Evolutionary conservation across 2,113 vertebrate species (phyloP).

Genomic region (Lophotis ruficrista): DNA sequence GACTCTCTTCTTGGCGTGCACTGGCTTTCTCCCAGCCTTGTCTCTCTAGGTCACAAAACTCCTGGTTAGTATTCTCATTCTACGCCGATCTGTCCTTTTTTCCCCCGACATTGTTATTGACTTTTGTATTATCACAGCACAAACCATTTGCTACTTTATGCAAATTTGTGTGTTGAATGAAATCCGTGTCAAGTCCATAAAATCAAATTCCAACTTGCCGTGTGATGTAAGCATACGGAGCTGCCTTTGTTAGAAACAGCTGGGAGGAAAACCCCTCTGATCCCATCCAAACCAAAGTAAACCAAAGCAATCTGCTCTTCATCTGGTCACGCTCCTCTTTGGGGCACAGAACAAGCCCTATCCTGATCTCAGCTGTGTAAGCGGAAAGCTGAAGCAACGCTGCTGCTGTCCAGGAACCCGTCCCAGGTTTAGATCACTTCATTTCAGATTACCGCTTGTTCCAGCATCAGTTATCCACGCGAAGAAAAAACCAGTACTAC

Average conservation of each 20-base stretch:
- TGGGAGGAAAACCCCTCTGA: neutral
- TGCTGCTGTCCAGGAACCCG: neutral
- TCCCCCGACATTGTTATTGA: neutral
- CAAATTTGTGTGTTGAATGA: neutral
- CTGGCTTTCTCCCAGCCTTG: neutral
- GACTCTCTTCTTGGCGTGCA: neutral
- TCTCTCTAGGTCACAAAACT: neutral
- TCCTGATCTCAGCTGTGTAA: neutral
- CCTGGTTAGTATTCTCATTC: slow-evolving; percentile 9
- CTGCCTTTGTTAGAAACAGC: neutral
- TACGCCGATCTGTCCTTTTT: neutral
- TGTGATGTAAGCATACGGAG: fast-evolving
- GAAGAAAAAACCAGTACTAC: neutral
- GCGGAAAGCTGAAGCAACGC: neutral
- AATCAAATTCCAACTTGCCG: neutral
- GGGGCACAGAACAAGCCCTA: neutral
- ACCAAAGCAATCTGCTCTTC: neutral
- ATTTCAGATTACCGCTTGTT: neutral
- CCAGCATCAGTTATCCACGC: neutral
- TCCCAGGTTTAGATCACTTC: neutral
- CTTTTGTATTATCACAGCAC: neutral
- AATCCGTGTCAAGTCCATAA: neutral
- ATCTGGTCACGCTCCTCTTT: neutral
- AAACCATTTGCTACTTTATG: slow-evolving; percentile 16
- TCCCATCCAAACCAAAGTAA: neutral